Base-by-base conservation (phyloP, 2,888 invertebrate species). In the Notodonta ziczac region DNA sequence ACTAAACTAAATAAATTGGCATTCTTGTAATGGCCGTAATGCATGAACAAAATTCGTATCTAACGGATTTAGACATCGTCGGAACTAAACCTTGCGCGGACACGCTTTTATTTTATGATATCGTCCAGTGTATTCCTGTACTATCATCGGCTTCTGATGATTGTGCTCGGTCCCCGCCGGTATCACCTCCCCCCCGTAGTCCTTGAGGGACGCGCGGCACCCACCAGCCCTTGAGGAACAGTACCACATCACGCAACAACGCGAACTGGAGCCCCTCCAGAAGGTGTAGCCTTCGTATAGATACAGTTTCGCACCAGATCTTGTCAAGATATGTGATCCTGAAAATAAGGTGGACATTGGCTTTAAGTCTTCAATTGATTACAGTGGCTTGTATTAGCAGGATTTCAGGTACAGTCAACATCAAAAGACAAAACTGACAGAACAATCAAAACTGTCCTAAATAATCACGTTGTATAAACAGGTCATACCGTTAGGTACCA, bases 171-270 rank as follows among this genome's bases (percentile, higher is more conserved):
- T 57, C 32, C 51, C 60, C 12, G 55, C 56, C 13, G 61, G 39
- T 8, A 70, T 24, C 8, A 77, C 58, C 3, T 6, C 12, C 0
- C 35, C 60, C 0, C 65, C 65, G 4, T 50, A 44, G 57, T 65
- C 67, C 48, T 68, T 71, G 4, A 78, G 48, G 0, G 70, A 59
- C 0, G 66, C 76, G 0, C 61, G 62, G 44, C 78, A 77, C 2
- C 60, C 65, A n/a, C 40, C 51, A 5, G 65, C 60, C 13, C 61
- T 69, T 10, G 65, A 60, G 10, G 71, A 71, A 6, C 71, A 73
- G 54, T 69, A 73, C 65, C 69, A 71, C 44, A 69, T 63, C n/a
- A 53, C 58, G 5, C 24, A 42, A n/a, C 32, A 9, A n/a, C 56
- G 39, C 5, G 48, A 58, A 2, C 52, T 50, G 40, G 44, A 53